A percentile compares a stretch with the other conserved stretches of the same genome.
Evolutionary conservation across 1,140 invertebrate species (phyloP).

Genomic region (Calliphora vicina): DNA sequence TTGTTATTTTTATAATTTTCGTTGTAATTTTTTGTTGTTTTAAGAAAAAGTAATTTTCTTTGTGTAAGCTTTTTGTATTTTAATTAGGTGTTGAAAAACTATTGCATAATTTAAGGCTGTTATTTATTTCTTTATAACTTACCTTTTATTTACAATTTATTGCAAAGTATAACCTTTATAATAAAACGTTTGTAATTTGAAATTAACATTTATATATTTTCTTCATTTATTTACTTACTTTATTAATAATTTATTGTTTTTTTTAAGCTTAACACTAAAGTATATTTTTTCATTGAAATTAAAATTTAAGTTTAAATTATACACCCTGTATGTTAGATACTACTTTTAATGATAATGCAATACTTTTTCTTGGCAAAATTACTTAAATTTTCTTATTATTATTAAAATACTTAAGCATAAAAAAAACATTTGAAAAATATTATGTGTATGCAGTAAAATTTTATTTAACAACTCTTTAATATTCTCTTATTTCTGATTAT

Average conservation of each 20-base stretch:
- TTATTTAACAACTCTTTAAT: not conserved
- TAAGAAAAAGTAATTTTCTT: too few relatives aligned
- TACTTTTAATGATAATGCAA: not conserved
- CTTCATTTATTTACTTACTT: not conserved
- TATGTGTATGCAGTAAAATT: not conserved
- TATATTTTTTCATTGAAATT: not conserved
- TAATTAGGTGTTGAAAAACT: too few relatives aligned
- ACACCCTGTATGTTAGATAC: constrained; percentile 28
- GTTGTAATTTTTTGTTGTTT: too few relatives aligned
- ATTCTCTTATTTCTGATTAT: not conserved
- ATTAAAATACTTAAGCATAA: not conserved
- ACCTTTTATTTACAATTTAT: too few relatives aligned
- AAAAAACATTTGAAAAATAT: not conserved
- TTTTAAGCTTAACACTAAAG: not conserved
- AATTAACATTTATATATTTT: constrained; percentile 14
- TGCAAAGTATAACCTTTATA: not conserved
- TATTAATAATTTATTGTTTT: constrained; percentile 1
- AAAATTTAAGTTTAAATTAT: not conserved
- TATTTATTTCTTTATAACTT: too few relatives aligned
- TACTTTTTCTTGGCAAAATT: not conserved
- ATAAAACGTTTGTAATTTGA: not conserved
- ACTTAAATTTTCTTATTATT: not conserved
- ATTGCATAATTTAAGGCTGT: too few relatives aligned
- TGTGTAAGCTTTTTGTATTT: too few relatives aligned
- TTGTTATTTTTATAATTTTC: too few relatives aligned